Conservation (phyloP, 2,888 invertebrate species). For the Drosophila cognata region DNA sequence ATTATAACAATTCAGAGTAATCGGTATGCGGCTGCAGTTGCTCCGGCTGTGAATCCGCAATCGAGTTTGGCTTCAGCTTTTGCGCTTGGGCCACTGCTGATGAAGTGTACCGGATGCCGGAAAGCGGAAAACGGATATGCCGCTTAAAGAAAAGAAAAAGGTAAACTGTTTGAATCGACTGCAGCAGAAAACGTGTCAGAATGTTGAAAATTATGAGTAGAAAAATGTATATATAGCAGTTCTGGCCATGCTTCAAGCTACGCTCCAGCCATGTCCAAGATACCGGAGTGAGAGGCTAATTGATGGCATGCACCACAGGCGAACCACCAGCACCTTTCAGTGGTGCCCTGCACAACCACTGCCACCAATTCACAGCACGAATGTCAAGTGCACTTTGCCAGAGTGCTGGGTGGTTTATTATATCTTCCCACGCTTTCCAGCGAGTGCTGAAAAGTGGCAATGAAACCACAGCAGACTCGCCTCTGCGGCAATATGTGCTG, state of each 20-base stretch:
- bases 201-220: conserved; percentile 32
- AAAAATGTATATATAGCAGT: conserved; percentile 18
- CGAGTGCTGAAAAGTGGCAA: background rate
- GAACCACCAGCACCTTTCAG: conserved; percentile 4
- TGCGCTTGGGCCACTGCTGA: conserved; percentile 16
- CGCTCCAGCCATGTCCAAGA: background rate
- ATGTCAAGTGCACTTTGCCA: conserved; percentile 57
- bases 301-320: conserved; percentile 24
- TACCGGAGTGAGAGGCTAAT: conserved; percentile 24
- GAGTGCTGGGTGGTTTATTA: conserved; percentile 4
- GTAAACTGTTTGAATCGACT: conserved; percentile 6
- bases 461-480: conserved; percentile 10
- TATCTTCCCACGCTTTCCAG: background rate
- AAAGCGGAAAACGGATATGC: conserved; percentile 50
- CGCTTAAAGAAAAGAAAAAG: conserved; percentile 23
- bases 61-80: conserved; percentile 6
- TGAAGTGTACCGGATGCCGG: conserved; percentile 48
- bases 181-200: conserved; percentile 27
- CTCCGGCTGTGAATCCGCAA: conserved; percentile 4
- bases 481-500: conserved; percentile 35
- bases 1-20: conserved; percentile 70
- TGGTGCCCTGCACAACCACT: conserved; percentile 3
- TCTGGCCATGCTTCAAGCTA: conserved; percentile 2
- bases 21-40: conserved; percentile 46
- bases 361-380: conserved; percentile 38